Evolutionary conservation across 2,113 vertebrate species (phyloP), one percentile per base, ranked within the genome.

Genomic region (Amphiprion percula): DNA sequence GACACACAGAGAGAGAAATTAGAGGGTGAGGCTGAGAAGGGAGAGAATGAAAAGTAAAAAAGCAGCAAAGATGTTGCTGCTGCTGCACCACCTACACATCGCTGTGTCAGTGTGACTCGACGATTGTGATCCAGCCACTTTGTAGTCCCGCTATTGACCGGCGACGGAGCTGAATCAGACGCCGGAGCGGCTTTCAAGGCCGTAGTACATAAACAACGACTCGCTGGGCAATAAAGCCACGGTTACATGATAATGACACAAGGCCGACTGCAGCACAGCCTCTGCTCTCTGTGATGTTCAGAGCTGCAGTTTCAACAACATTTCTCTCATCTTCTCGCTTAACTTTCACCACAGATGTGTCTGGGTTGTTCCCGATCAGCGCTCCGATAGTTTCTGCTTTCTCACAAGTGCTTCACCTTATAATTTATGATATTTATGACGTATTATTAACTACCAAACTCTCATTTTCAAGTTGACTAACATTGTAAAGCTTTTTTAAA

Each of bases 131-230:
- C 28, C 61, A 72, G 61, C 53, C 37, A 58, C 71, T 78, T 84
- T 84, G 62, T 79, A 52, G 55, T 63, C 41, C n/a, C 21, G 60
- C 62, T 80, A 77, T 23, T 82, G 80, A 83, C 58, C 56, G 9
- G 46, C 30, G 33, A 62, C 16, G 28, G 53, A 74, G 65, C 78
- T 64, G 68, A 89, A 83, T 88, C 81, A 82, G 79, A 84, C 6
- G n/a, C 19, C 21, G 66, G 59, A 82, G 70, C 70, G 70, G 71
- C 77, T 59, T 77, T 75, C 85, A 82, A 77, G 67, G 85, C 78
- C 5, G 2, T 17, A 0, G 37, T 6, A 3, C 58, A 69, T 37
- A 79, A 58, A 71, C 74, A 78, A 41, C 61, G 70, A 74, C 61
- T 26, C 1, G n/a, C 28, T 4, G 39, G 55, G 21, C 41, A 60